Evolutionary conservation across 2,113 vertebrate species (phyloP), one percentile per base, ranked within the genome.

Genomic region (Galbula dea): DNA sequence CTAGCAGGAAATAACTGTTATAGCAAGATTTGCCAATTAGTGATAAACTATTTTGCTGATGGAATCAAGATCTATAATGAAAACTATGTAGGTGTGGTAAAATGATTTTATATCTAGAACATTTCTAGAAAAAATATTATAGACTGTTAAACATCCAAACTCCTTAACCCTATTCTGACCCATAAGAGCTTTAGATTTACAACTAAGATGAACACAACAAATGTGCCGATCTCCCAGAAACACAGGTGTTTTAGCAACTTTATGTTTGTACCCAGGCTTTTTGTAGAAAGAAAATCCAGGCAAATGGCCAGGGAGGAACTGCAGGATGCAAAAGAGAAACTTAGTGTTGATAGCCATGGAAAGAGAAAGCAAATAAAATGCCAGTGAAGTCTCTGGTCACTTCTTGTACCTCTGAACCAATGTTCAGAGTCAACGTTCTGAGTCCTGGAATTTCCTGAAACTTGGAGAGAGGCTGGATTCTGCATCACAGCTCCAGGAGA

Each of bases 1-100:
- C 65, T 89, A 79, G 37, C 24, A 87, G 81, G 84, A 92, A 96
- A 95, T 94, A 86, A 66, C 52, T 86, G 37, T 24, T 58, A 62
- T 72, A 95, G 80, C 84, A 89, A 83, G 83, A 87, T 77, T 46
- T 84, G 55, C 45, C 61, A 80, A 48, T 30, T 67, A 83, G 12
- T 34, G 59, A 68, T 90, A 77, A 86, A 68, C 37, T 27, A 58
- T 55, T 63, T 52, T 84, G n/a, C 34, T 63, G 81, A 59, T 66
- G 62, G 54, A 92, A 86, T 83, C 41, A 67, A 36, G 75, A 71
- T 85, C 84, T 93, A 32, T 77, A 48, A 54, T 15, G 17, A 84
- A 83, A 85, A 66, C 14, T 77, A 20, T 57, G 49, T 65, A 65
- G 12, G 16, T 4, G 4, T 79, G 69, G 49, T 19, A 93, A 96